A percentile compares a stretch with the other conserved stretches of the same genome.
Evolutionary conservation across 2,113 vertebrate genomes (phyloP).

Genomic region (Ondatra zibethicus): DNA sequence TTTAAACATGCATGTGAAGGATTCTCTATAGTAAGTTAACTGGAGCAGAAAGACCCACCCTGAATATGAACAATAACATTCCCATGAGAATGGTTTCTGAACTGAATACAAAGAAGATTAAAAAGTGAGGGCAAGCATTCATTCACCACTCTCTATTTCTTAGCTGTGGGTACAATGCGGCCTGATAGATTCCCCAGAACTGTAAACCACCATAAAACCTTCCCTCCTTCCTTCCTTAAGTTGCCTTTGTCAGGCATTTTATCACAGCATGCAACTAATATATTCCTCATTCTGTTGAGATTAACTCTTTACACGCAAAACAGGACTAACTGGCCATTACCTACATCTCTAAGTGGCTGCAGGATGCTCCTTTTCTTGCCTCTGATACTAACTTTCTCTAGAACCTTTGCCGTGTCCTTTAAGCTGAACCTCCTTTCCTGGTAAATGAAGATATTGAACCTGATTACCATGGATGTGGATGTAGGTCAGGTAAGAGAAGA

Average conservation of each 20-base stretch:
- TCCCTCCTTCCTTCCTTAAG: background rate
- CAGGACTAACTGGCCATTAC: background rate
- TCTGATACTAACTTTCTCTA: background rate
- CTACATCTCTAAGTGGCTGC: background rate
- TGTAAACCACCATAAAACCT: background rate
- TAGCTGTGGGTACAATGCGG: background rate
- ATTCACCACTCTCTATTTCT: background rate
- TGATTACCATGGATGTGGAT: background rate
- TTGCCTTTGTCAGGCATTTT: background rate
- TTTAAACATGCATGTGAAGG: background rate
- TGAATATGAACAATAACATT: background rate
- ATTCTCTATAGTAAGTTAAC: background rate
- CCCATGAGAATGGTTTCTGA: background rate
- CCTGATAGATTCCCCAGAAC: background rate
- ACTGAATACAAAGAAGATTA: background rate
- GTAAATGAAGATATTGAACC: background rate
- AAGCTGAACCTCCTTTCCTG: background rate
- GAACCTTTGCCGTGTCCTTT: background rate
- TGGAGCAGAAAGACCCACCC: background rate
- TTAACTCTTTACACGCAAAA: background rate
- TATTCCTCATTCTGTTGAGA: background rate
- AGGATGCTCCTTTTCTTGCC: background rate
- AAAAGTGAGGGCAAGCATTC: background rate
- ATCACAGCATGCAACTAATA: background rate
- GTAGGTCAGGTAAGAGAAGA: fast-evolving